Evolutionary conservation across 1,140 invertebrate species (phyloP).

Genomic region (Drosophila chauvacae): DNA sequence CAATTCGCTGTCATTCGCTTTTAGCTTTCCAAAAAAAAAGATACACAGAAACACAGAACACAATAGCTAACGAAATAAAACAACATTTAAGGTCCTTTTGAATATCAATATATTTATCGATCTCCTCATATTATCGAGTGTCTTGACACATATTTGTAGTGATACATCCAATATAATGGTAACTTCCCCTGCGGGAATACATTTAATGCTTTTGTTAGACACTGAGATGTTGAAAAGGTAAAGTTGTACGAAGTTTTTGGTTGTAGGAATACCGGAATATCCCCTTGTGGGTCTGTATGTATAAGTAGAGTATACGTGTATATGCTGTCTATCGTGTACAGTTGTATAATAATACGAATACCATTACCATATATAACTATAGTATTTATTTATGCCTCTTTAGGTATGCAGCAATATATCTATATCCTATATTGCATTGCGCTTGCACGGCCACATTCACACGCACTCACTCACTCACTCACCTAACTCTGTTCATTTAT

Average conservation of each 20-base stretch:
- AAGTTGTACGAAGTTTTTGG: slow-evolving; percentile 75
- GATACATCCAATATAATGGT: slow-evolving; percentile 64
- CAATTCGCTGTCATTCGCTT: not conserved
- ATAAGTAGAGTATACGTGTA: slow-evolving; percentile 41
- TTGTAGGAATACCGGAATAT: slow-evolving; percentile 39
- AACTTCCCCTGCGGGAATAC: slow-evolving; percentile 33
- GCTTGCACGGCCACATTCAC: slow-evolving; percentile 42
- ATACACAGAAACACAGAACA: too few relatives aligned
- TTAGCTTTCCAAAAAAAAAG: not conserved
- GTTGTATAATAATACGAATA: slow-evolving; percentile 61
- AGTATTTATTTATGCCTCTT: slow-evolving; percentile 41
- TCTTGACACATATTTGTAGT: slow-evolving; percentile 56
- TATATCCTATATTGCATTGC: slow-evolving; percentile 54
- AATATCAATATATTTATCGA: slow-evolving; percentile 80
- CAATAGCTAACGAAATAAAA: not conserved
- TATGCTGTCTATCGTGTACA: slow-evolving; percentile 55
- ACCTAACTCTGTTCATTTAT: slow-evolving; percentile 33
- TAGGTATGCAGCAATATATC: slow-evolving; percentile 49
- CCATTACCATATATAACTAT: slow-evolving; percentile 42
- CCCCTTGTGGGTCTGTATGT: slow-evolving; percentile 44
- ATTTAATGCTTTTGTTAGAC: slow-evolving; percentile 67
- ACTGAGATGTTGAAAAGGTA: slow-evolving; percentile 82
- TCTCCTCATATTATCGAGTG: slow-evolving; percentile 64
- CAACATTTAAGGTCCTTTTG: slow-evolving; percentile 44
- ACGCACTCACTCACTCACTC: slow-evolving; percentile 25